Percentiles rank a stretch among this genome's conserved stretches.
Evolutionary conservation across 2,113 vertebrate species (phyloP).

Genomic region (Enhydra lutris): DNA sequence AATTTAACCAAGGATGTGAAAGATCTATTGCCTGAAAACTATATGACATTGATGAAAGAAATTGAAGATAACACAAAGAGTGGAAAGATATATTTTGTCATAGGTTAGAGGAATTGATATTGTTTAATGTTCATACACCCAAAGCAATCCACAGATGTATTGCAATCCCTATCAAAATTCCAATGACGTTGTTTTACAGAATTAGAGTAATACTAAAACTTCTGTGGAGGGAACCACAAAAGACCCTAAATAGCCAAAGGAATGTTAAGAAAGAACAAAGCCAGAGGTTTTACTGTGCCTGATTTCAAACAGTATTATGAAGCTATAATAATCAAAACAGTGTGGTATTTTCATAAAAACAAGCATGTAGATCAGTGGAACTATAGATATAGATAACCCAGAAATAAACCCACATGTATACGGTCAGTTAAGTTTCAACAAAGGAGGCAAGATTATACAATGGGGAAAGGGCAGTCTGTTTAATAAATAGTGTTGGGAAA

Average conservation of each 20-base stretch:
- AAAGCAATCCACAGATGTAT: neutral
- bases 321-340: neutral
- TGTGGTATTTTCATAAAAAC: neutral
- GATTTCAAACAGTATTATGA: neutral
- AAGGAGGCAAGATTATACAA: neutral
- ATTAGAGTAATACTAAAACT: neutral
- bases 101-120: neutral
- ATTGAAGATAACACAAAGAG: neutral
- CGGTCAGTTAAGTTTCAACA: neutral
- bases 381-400: neutral
- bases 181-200: neutral
- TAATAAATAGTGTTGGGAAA: neutral
- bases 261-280: neutral
- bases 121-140: neutral
- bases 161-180: neutral
- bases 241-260: neutral
- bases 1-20: neutral
- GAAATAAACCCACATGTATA: neutral
- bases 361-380: neutral
- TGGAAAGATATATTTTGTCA: neutral
- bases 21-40: neutral
- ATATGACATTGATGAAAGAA: neutral
- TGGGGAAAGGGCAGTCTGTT: neutral
- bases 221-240: neutral
- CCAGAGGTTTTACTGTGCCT: neutral